Base-by-base conservation (phyloP, 1,140 invertebrate genomes). In the Saccostrea cuccullata region DNA sequence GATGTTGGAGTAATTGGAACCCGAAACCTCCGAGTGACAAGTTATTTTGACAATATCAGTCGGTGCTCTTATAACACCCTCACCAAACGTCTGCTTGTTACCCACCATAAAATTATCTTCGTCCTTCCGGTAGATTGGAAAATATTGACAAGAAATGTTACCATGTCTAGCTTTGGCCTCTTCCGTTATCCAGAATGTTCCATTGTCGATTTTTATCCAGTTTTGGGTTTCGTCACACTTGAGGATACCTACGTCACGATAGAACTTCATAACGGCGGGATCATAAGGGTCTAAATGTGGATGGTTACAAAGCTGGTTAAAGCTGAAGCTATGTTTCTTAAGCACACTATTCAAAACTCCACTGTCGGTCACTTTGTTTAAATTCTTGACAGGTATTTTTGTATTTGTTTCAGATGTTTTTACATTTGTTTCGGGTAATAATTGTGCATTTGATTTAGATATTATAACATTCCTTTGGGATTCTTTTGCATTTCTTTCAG, bases 241-340 rank as follows among this genome's bases (percentile, higher is more conserved):
- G 30, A 97, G 95, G 82, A 96, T 96, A 5, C 96, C 94, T n/a
- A 96, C 96, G 58, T 96, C 91, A 77, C 96, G 95, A 82, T 97
- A 96, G 90, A 96, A 97, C 93, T 96, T 96, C 95, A 96, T 96
- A 85, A 97, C 96, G 90, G 97, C 96, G 15, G 96, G 96, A 92
- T 96, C 96, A 90, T 96, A 95, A 73, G 97, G 91, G 3, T 97
- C 96, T 30, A 97, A 94, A 26, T 96, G 93, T 0, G 97, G 97
- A 90, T 96, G 96, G 77, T 96, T 96, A 91, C 97, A 97, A 20
- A 95, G 23, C 26, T 89, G 89, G 13, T 82, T 55, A 55, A 36
- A 60, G 26, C 23, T 77, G 70, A 77, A 77, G 26, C n/a, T n/a
- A n/a, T 77, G 26, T 12, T 77, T 77, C 26, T 26, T 26, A 3